phyloP scores from a whole-genome alignment of 2,888 invertebrate genomes.

The Ceratothoa steindachneri region DNA sequence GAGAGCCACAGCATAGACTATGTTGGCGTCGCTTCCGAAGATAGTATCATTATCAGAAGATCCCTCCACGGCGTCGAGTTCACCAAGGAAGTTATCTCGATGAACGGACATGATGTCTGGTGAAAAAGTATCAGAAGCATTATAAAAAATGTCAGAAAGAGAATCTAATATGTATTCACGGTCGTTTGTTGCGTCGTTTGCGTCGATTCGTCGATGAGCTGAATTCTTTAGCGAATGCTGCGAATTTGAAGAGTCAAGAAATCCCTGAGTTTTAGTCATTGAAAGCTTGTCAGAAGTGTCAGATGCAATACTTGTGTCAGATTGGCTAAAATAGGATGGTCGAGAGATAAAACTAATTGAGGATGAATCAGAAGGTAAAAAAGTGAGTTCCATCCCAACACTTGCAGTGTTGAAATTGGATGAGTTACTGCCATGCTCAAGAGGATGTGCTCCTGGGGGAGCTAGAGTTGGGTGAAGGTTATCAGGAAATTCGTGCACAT shows the following conservation, averaged over 20 bases:
- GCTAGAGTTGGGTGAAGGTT: not conserved
- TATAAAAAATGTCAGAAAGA: not conserved
- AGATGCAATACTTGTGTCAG: not conserved
- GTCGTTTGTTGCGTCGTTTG: not conserved
- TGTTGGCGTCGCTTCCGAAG: not conserved
- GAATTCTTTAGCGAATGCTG: not conserved
- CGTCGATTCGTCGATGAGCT: not conserved
- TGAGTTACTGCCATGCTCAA: not conserved
- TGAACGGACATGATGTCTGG: not conserved
- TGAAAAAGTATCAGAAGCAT: not conserved
- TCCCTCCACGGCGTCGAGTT: not conserved
- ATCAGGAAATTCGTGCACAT: not conserved
- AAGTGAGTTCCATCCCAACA: not conserved
- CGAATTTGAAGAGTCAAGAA: not conserved
- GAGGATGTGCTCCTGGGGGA: not conserved
- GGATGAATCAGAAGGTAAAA: not conserved
- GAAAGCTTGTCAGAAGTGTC: not conserved
- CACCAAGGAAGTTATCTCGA: not conserved
- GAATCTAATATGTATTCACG: not conserved
- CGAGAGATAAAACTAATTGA: not conserved
- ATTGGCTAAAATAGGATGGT: not conserved
- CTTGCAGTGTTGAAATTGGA: not conserved
- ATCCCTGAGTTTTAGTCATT: not conserved
- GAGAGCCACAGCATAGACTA: constrained; percentile 2
- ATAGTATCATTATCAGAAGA: not conserved